A percentile compares a stretch with the other conserved stretches of the same genome.
Conservation (phyloP, 2,113 vertebrate species). For the Heterotilapia buettikoferi region DNA sequence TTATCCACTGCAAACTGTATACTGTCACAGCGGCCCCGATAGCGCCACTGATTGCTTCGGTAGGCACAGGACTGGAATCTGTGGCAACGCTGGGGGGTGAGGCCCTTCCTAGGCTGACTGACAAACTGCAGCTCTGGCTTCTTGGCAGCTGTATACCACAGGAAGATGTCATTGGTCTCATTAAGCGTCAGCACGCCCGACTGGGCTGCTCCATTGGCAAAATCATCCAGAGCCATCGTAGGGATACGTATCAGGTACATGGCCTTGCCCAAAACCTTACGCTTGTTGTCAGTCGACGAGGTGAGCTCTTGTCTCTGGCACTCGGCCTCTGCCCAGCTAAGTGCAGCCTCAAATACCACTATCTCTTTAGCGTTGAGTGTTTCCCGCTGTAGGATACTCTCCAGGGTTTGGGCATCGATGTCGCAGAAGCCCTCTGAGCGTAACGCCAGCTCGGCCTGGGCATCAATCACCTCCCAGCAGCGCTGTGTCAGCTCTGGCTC, state of each 20-base stretch:
- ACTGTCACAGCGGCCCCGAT: conserved; percentile 93
- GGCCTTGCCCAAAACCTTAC: conserved; percentile 90
- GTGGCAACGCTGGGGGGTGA: conserved; percentile 91
- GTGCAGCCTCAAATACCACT: conserved; percentile 91
- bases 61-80: conserved; percentile 97
- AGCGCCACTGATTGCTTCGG: conserved; percentile 97
- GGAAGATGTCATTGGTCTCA: conserved; percentile 96
- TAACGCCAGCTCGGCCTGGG: conserved; percentile 92
- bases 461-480: conserved; percentile 98
- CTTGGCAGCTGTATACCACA: conserved; percentile 96
- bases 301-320: conserved; percentile 88
- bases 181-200: conserved; percentile 91
- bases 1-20: conserved; percentile 98
- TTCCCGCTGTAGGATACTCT: conserved; percentile 94
- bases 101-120: conserved; percentile 85
- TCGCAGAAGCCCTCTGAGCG: conserved; percentile 96
- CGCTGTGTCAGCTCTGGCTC: conserved; percentile 96
- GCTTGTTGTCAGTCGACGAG: conserved; percentile 87
- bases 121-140: conserved; percentile 91
- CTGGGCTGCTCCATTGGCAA: conserved; percentile 93
- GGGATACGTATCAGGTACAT: conserved; percentile 93
- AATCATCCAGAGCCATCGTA: conserved; percentile 93
- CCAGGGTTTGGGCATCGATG: conserved; percentile 93
- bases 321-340: conserved; percentile 93
- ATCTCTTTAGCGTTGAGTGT: conserved; percentile 98